phyloP scores from a whole-genome alignment of 1,140 invertebrate species.

The Lucilia cuprina region DNA sequence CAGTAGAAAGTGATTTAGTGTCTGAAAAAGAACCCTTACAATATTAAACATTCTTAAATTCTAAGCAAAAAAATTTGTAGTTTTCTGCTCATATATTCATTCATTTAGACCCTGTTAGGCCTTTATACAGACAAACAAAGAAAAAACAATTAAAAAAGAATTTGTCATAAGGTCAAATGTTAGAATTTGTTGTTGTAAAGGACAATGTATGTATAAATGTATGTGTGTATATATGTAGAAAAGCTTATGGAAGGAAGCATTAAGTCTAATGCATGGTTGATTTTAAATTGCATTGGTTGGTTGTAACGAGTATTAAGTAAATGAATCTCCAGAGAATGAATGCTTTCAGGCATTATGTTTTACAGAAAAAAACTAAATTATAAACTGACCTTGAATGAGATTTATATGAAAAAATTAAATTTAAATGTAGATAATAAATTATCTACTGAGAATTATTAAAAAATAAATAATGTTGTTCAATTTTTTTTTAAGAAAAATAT shows the following conservation, averaged over 20 bases:
- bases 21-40: too few relatives aligned
- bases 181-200: neutral
- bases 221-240: neutral
- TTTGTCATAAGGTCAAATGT: neutral
- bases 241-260: neutral
- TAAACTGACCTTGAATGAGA: neutral
- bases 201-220: neutral
- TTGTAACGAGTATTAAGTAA: neutral
- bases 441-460: neutral
- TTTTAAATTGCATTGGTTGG: neutral
- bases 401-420: neutral
- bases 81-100: too few relatives aligned
- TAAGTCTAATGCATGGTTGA: neutral
- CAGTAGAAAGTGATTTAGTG: neutral
- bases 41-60: too few relatives aligned
- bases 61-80: too few relatives aligned
- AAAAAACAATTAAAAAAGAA: neutral
- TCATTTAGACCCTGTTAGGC: too few relatives aligned
- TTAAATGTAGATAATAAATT: neutral
- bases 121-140: neutral
- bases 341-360: neutral
- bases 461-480: neutral
- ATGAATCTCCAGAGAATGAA: neutral
- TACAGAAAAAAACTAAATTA: too few relatives aligned
- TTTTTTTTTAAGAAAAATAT: too few relatives aligned